phyloP scores from a whole-genome alignment of 2,797 vertebrate genomes.

The Microctenopoma stevenorrisi region DNA sequence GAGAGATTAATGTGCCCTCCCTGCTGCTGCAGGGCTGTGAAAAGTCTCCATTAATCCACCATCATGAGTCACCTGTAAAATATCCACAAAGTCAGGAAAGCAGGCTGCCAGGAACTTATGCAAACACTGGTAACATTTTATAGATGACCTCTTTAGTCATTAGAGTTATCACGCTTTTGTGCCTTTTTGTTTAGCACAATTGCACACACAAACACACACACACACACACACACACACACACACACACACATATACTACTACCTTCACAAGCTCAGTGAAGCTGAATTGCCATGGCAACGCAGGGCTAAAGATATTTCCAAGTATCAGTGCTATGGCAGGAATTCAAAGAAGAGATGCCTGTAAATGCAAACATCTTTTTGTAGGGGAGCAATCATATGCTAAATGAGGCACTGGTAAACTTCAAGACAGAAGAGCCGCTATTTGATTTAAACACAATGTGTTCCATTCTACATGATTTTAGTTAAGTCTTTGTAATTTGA shows the following conservation, averaged over 20 bases:
- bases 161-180: constrained; percentile 56
- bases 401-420: constrained; percentile 19
- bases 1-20: constrained; percentile 44
- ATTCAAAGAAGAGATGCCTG: constrained; percentile 53
- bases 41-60: constrained; percentile 54
- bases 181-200: constrained; percentile 40
- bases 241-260: constrained; percentile 18
- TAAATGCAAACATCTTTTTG: constrained; percentile 45
- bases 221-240: constrained; percentile 14
- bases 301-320: constrained; percentile 66
- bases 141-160: constrained; percentile 53
- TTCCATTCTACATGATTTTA: neutral
- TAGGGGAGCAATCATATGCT: constrained; percentile 28
- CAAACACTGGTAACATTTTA: constrained; percentile 35
- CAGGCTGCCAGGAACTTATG: constrained; percentile 23
- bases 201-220: constrained; percentile 14
- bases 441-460: neutral
- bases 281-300: constrained; percentile 77
- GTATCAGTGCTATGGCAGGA: constrained; percentile 53
- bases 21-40: constrained; percentile 27
- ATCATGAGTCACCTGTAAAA: constrained; percentile 47
- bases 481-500: constrained; percentile 9
- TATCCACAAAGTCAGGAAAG: constrained; percentile 24
- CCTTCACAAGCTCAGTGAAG: constrained; percentile 54
- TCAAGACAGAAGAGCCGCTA: constrained; percentile 12